Conservation (phyloP, 2,888 invertebrate species). For the Hydrotaea cyrtoneurina region DNA sequence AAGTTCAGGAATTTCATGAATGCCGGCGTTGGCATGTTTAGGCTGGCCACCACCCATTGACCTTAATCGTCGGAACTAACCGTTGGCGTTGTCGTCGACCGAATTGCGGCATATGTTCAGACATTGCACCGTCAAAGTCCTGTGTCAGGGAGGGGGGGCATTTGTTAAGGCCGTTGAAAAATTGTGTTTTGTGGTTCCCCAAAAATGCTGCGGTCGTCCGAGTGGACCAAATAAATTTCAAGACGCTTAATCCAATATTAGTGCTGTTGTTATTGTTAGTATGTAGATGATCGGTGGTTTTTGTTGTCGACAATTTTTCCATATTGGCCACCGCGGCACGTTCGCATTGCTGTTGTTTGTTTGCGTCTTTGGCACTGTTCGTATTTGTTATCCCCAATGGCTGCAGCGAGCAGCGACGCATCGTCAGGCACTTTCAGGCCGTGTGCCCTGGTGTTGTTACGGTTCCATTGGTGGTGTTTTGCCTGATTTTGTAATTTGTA, state of each 20-base stretch:
- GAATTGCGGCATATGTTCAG: background rate
- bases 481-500: conserved; percentile 67
- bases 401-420: background rate
- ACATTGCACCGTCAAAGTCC: background rate
- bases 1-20: conserved; percentile 18
- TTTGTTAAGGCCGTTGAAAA: background rate
- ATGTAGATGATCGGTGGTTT: background rate
- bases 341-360: background rate
- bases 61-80: background rate
- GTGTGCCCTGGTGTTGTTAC: background rate
- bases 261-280: background rate
- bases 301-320: background rate
- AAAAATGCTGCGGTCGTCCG: background rate
- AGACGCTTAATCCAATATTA: background rate
- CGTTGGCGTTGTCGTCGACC: background rate
- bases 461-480: conserved; percentile 19
- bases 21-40: conserved; percentile 10
- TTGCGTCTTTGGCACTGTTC: background rate
- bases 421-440: background rate
- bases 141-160: background rate
- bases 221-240: conserved; percentile 17
- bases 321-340: background rate
- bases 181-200: background rate
- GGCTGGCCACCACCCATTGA: conserved; percentile 9
- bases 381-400: background rate